Evolutionary conservation across 2,113 vertebrate genomes (phyloP).

Genomic region (Psephotus haematonotus): DNA sequence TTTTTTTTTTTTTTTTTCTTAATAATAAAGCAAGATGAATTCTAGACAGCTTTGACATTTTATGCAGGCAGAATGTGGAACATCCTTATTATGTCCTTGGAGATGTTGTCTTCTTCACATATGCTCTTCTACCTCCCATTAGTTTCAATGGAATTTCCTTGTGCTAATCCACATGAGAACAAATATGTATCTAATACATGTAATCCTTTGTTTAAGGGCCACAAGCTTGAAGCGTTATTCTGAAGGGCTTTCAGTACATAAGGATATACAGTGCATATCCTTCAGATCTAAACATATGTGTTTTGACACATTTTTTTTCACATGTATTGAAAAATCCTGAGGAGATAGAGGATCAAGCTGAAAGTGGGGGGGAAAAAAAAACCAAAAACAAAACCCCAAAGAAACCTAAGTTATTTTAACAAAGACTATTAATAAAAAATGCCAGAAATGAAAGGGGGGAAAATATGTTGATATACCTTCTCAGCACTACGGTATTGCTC

Average conservation of each 20-base stretch:
- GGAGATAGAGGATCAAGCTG: not conserved
- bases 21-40: slow-evolving; percentile 14
- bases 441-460: too few relatives aligned
- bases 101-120: not conserved
- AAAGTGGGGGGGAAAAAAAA: not conserved
- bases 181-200: not conserved
- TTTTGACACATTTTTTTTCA: not conserved
- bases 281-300: not conserved
- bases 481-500: not conserved
- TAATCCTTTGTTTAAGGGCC: not conserved
- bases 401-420: not conserved
- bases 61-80: slow-evolving; percentile 26
- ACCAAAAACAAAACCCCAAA: too few relatives aligned
- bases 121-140: slow-evolving; percentile 6
- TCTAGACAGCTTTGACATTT: slow-evolving; percentile 20
- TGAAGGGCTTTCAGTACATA: not conserved
- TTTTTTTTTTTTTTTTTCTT: not conserved
- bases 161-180: not conserved
- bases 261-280: not conserved
- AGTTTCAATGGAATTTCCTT: slow-evolving; percentile 15
- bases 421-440: not conserved
- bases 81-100: slow-evolving; percentile 28
- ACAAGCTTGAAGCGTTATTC: not conserved
- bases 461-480: not conserved
- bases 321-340: not conserved